Evolutionary conservation across 2,888 invertebrate species (phyloP), one percentile per base, ranked within the genome.

Genomic region (Plagodis pulveraria): DNA sequence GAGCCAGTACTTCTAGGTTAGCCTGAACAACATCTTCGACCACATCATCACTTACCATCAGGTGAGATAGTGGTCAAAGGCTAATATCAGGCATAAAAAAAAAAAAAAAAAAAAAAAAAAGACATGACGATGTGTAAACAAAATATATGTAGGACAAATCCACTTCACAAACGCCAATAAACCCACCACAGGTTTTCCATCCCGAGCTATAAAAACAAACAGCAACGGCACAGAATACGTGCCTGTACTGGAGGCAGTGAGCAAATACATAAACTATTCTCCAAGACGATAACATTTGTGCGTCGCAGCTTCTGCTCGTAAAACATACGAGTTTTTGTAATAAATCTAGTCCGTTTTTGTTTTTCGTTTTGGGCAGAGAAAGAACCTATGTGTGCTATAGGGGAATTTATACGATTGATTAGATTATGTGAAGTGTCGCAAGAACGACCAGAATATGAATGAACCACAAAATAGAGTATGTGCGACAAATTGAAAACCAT

Each of bases 291-390:
- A 32, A n/a, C 34, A 35, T 40, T 50, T 38, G 22, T 33, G 40
- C 8, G 5, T 32, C 40, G 2, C 43, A 9, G 11, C 33, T n/a
- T 5, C 40, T 40, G 38, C 53, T 53, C 53, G 53, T 53, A 53
- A 40, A 53, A 46, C 46, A 41, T 46, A 53, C 12, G 22, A 47
- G 47, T 42, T 54, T 35, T 12, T 10, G 47, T 8, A 47, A 54
- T 54, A 54, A 48, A 54, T 54, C 54, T n/a, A 22, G 12, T 10
- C 7, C 32, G 32, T 35, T 48, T 42, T 47, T 54, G 51, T 52
- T 52, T 36, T 38, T 33, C 32, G 22, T 47, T 42, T 47, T 7
- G 5, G 2, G 53, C 34, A 8, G 7, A 43, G 36, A 43, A 47
- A 38, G 51, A 51, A 36, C 32, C n/a, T 9, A 49, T 12, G 35